phyloP scores from a whole-genome alignment of 2,797 vertebrate species.

The Oreonectes daqikongensis region DNA sequence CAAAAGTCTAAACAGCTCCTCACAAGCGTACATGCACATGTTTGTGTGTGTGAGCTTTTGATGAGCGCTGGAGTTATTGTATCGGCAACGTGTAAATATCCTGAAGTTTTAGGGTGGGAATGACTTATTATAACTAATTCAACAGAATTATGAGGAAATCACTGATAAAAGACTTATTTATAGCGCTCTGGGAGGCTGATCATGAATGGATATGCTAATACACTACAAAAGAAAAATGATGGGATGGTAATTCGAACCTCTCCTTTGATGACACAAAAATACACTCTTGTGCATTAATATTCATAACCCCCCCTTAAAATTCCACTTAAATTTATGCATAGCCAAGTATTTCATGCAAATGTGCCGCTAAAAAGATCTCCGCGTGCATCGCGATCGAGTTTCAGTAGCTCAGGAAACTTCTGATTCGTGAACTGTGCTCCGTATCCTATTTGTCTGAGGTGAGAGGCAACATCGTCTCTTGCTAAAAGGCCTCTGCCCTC shows the following conservation, averaged over 20 bases:
- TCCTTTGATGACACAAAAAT: conserved; percentile 62
- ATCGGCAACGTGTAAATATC: conserved; percentile 42
- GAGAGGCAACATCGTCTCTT: conserved; percentile 18
- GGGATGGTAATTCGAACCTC: conserved; percentile 52
- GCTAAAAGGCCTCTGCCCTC: conserved; percentile 20
- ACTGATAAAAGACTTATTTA: conserved; percentile 55
- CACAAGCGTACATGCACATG: not conserved
- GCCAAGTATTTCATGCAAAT: conserved; percentile 33
- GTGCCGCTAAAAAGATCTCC: conserved; percentile 30
- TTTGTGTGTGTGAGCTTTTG: conserved; percentile 11
- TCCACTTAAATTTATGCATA: conserved; percentile 49
- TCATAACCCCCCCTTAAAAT: conserved; percentile 48
- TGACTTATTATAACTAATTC: conserved; percentile 44
- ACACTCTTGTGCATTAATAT: conserved; percentile 55
- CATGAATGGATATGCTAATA: conserved; percentile 58
- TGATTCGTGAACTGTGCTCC: conserved; percentile 27
- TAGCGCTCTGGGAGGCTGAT: conserved; percentile 46
- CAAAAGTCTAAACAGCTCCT: not conserved
- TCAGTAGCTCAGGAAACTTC: conserved; percentile 1
- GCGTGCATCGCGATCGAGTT: not conserved
- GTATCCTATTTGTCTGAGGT: conserved; percentile 23
- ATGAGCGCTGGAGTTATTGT: conserved; percentile 34
- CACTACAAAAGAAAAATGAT: conserved; percentile 56
- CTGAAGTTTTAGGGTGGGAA: conserved; percentile 23
- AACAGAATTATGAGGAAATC: conserved; percentile 49